Evolutionary conservation across 2,797 vertebrate genomes (phyloP), one percentile per base, ranked within the genome.

Genomic region (Chelon auratus): DNA sequence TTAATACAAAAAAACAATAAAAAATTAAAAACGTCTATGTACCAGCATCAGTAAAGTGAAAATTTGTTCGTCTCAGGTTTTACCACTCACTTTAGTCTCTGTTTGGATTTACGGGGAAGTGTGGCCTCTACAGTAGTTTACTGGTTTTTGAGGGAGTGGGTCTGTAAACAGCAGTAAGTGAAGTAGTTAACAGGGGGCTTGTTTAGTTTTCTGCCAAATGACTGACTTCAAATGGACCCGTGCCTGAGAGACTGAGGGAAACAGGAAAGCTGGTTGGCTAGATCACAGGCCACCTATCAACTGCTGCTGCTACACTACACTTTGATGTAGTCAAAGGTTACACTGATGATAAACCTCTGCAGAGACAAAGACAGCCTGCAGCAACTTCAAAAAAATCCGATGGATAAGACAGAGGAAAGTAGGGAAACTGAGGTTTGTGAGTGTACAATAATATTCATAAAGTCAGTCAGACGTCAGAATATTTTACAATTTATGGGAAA

Each of bases 131-230:
- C 56, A 54, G 80, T 47, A 0, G 50, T 63, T 79, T 72, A 42
- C 55, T 58, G 78, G 74, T 83, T 80, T 85, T 70, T 22, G 17
- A 65, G 65, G 62, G 60, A 50, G 63, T 50, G 5, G n/a, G 30
- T 62, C 73, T 85, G 76, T 86, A 86, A 83, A 85, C 82, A 81
- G 77, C 80, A 72, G 78, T 81, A 81, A 91, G 83, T 80, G 85
- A 77, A 50, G 68, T 57, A 74, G 87, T 89, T 88, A 89, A 87
- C 83, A 71, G 79, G 84, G 65, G 80, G 72, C 76, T 85, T 91
- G 91, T 92, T 93, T 93, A 90, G 91, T 22, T 85, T 90, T 88
- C 82, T 84, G 91, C 90, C 77, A 91, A 90, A 92, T 91, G 87
- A 91, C 89, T 87, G 83, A 82, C 74, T 86, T 91, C 89, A 90